phyloP scores from a whole-genome alignment of 2,797 vertebrate species.

The Arremon brunneinucha region DNA sequence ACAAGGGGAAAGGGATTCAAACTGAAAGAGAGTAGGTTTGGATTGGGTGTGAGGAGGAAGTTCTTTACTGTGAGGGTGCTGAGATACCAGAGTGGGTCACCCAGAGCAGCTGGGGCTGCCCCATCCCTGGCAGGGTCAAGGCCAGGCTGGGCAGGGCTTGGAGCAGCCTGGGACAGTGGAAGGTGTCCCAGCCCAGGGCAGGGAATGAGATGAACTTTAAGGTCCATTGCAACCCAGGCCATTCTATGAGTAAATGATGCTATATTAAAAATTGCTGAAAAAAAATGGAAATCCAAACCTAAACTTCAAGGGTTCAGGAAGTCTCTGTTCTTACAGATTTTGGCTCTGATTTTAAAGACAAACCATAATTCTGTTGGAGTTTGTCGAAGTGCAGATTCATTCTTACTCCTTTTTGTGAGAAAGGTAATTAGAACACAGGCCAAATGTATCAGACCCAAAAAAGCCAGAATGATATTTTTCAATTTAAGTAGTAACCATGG shows the following conservation, averaged over 20 bases:
- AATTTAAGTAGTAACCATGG: not conserved
- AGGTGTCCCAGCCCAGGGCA: not conserved
- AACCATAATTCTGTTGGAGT: not conserved
- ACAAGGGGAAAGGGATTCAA: rapidly evolving
- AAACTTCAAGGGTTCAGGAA: not conserved
- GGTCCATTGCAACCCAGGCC: not conserved
- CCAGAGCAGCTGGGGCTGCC: not conserved
- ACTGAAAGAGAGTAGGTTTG: not conserved
- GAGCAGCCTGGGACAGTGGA: not conserved
- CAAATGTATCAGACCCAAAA: not conserved
- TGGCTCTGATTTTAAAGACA: not conserved
- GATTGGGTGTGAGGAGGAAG: not conserved
- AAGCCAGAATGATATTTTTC: not conserved
- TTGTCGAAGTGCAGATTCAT: not conserved
- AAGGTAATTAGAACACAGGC: not conserved
- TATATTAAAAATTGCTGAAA: not conserved
- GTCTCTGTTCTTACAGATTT: not conserved
- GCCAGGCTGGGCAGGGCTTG: rapidly evolving
- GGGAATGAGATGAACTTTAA: not conserved
- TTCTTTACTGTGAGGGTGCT: not conserved
- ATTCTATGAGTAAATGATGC: not conserved
- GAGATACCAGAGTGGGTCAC: not conserved
- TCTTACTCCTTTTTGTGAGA: not conserved
- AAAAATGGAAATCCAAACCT: not conserved
- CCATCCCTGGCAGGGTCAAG: not conserved